Percentiles rank a stretch among this genome's conserved stretches.
phyloP scores from a whole-genome alignment of 2,113 vertebrate species.

The Paralichthys olivaceus region DNA sequence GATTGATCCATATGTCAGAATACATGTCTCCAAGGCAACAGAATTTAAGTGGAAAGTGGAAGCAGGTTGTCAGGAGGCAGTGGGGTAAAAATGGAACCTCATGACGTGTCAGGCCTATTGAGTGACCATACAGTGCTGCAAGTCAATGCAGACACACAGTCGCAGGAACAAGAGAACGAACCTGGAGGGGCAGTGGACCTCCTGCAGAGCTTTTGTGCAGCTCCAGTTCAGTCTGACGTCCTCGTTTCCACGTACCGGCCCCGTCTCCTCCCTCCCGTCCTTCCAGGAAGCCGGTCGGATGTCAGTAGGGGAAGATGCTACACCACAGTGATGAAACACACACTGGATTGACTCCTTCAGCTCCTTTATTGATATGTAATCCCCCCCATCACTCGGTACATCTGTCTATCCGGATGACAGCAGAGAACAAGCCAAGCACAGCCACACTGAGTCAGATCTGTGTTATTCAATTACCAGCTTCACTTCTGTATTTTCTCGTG shows the following conservation, averaged over 20 bases:
- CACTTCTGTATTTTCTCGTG: not conserved
- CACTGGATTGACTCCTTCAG: not conserved
- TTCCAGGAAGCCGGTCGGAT: constrained; percentile 27
- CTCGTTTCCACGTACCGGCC: constrained; percentile 4
- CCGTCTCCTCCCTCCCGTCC: not conserved
- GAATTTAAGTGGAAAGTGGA: constrained; percentile 49
- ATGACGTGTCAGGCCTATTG: constrained; percentile 31
- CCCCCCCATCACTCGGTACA: not conserved
- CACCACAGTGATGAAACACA: not conserved
- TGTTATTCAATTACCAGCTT: not conserved
- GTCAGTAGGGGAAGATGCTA: constrained; percentile 1
- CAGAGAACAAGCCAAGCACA: constrained; percentile 3
- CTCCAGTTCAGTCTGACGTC: not conserved
- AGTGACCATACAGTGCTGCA: not conserved
- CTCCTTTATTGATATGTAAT: constrained; percentile 12
- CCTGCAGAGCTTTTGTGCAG: constrained; percentile 39
- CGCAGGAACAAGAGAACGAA: not conserved
- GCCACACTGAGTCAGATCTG: constrained; percentile 24
- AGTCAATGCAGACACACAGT: not conserved
- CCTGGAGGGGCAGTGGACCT: constrained; percentile 7
- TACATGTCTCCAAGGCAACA: constrained; percentile 72
- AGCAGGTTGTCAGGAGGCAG: constrained; percentile 30
- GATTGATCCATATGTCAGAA: constrained; percentile 58
- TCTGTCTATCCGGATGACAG: not conserved
- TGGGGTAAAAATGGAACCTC: constrained; percentile 47